A percentile compares a stretch with the other conserved stretches of the same genome.
These are phyloP conservation scores for Trachymyrmex cornetzi DNA, from an alignment of 1,140 invertebrate genomes.

Conservation along the genomic window DNA sequence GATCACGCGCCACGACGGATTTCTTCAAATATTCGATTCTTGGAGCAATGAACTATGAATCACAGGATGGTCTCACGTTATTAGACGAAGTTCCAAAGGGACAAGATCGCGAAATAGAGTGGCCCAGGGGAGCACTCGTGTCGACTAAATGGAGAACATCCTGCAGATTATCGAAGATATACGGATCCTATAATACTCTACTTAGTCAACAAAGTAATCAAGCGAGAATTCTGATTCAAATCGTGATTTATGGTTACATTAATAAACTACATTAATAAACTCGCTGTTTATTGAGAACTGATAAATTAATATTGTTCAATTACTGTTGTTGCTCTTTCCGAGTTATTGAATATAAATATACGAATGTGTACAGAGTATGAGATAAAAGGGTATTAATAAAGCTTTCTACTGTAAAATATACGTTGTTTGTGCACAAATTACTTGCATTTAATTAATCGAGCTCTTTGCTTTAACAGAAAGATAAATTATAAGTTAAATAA, in stretches of 20 bases:
- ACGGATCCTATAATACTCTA: slow-evolving; percentile 57
- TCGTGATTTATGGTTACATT: slow-evolving; percentile 67
- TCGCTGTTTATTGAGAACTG: slow-evolving; percentile 10
- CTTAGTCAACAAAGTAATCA: slow-evolving; percentile 70
- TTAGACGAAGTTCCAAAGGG: slow-evolving; percentile 64
- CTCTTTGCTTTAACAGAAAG: neutral
- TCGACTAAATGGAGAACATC: slow-evolving; percentile 73
- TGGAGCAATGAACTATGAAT: slow-evolving; percentile 58
- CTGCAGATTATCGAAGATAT: slow-evolving; percentile 76
- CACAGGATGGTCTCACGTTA: slow-evolving; percentile 54
- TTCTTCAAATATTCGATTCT: slow-evolving; percentile 51
- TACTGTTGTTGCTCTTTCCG: neutral
- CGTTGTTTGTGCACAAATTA: neutral
- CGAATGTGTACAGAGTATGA: neutral
- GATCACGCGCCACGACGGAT: neutral
- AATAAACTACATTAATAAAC: slow-evolving; percentile 66
- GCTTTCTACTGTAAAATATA: neutral
- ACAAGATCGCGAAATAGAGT: slow-evolving; percentile 71
- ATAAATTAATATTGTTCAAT: slow-evolving; percentile 68
- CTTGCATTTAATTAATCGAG: neutral
- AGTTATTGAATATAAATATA: neutral
- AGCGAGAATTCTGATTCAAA: slow-evolving; percentile 70
- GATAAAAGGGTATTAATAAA: neutral
- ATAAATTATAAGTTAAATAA: slow-evolving; percentile 12
- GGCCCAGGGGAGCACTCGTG: slow-evolving; percentile 71